Conservation (phyloP, 2,888 invertebrate species). For the Ecliptopera silaceata region DNA sequence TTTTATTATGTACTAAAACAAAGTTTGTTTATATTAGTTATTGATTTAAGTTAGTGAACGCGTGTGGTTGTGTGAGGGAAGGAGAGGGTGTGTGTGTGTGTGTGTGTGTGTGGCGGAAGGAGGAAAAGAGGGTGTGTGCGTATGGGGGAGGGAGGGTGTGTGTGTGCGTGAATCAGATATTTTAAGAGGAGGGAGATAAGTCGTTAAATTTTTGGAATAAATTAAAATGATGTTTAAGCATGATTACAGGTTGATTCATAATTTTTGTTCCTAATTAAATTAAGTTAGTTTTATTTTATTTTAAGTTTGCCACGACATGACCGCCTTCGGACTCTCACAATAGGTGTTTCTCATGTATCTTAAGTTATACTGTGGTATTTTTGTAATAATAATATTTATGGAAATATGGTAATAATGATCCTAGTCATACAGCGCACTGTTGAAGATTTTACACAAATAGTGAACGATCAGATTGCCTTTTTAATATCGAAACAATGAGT, state of each 20-base stretch:
- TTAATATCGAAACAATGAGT: not conserved
- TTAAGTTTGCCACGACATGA: constrained; percentile 2
- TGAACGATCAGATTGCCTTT: not conserved
- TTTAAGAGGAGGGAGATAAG: not conserved
- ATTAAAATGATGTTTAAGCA: not conserved
- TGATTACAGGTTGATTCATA: not conserved
- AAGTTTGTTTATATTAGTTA: too few species aligned
- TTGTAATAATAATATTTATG: not conserved
- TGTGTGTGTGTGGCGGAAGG: too few species aligned
- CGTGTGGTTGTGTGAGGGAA: too few species aligned
- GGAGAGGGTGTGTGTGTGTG: too few species aligned
- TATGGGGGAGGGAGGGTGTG: not conserved
- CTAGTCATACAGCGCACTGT: not conserved
- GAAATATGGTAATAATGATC: not conserved
- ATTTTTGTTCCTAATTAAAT: constrained; percentile 17
- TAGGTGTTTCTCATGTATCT: not conserved
- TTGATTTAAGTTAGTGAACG: too few species aligned
- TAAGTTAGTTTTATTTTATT: constrained; percentile 6
- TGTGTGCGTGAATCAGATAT: not conserved
- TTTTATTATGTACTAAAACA: too few species aligned
- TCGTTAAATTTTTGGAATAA: not conserved
- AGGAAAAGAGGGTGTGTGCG: too few species aligned
- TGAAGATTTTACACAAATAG: not conserved
- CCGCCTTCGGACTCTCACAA: not conserved
- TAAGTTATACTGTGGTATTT: constrained; percentile 1